A percentile compares a stretch with the other conserved stretches of the same genome.
Conservation (phyloP, 2,113 vertebrate genomes). For the Gavialis gangeticus region DNA sequence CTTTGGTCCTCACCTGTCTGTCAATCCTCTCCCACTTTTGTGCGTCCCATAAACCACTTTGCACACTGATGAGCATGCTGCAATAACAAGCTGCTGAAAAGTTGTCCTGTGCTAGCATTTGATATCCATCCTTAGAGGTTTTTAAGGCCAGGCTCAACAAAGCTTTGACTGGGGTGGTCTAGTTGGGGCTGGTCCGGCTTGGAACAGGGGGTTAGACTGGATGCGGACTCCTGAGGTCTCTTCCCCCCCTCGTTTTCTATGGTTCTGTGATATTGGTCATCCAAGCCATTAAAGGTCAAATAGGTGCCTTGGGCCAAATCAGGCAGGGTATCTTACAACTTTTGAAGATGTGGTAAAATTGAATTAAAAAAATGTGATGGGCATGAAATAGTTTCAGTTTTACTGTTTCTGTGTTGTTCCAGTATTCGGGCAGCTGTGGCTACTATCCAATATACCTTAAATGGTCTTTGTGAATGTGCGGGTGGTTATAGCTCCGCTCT, state of each 20-base stretch:
- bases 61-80: neutral
- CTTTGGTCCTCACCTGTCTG: neutral
- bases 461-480: slow-evolving; percentile 47
- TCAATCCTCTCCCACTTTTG: neutral
- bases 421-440: slow-evolving; percentile 1
- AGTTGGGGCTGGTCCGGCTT: no score
- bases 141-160: no score
- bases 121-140: neutral
- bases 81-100: neutral
- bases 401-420: neutral
- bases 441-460: slow-evolving; percentile 3
- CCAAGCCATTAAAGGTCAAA: neutral
- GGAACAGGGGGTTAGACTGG: no score
- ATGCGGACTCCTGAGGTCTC: no score
- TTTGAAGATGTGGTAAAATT: neutral
- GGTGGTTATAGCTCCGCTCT: slow-evolving; percentile 50
- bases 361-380: neutral
- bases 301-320: accelerated
- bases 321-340: accelerated
- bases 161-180: no score
- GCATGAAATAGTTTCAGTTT: slow-evolving; percentile 5
- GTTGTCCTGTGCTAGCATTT: neutral
- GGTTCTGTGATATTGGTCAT: neutral
- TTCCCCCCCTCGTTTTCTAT: no score
- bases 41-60: neutral